A percentile compares a stretch with the other conserved stretches of the same genome.
Conservation (phyloP, 2,888 invertebrate genomes). For the Andrena hattorfiana region DNA sequence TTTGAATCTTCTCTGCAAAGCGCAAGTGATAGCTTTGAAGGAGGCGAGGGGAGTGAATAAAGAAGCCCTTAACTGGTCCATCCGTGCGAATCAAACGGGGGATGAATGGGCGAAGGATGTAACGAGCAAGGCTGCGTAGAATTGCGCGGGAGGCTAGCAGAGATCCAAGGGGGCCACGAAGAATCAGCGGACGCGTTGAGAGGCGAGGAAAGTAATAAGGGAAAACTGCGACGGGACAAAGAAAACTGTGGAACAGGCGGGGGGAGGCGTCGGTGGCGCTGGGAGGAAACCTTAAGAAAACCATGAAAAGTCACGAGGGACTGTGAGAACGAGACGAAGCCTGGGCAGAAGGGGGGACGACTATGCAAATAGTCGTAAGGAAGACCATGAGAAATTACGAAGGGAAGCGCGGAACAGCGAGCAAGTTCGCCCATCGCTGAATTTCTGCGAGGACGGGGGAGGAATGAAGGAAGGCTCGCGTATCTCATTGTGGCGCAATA, state of each 20-base stretch:
- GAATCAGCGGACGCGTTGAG: slow-evolving; percentile 11
- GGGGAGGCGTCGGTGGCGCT: background rate
- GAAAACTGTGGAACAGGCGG: slow-evolving; percentile 31
- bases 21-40: background rate
- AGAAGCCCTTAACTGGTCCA: slow-evolving; percentile 14
- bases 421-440: background rate
- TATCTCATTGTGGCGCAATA: background rate
- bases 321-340: slow-evolving; percentile 18
- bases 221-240: slow-evolving; percentile 27
- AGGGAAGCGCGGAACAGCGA: background rate
- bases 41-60: slow-evolving; percentile 15
- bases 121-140: background rate
- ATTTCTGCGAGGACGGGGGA: background rate
- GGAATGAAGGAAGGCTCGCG: background rate
- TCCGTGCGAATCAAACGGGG: slow-evolving; percentile 18
- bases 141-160: background rate
- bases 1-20: background rate
- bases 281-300: background rate
- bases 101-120: slow-evolving; percentile 5
- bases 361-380: slow-evolving; percentile 12
- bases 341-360: background rate
- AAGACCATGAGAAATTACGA: slow-evolving; percentile 24
- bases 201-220: slow-evolving; percentile 22
- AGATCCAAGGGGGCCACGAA: background rate
- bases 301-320: slow-evolving; percentile 1